Conservation (phyloP, 2,113 vertebrate genomes). For the Tachysurus vachellii region DNA sequence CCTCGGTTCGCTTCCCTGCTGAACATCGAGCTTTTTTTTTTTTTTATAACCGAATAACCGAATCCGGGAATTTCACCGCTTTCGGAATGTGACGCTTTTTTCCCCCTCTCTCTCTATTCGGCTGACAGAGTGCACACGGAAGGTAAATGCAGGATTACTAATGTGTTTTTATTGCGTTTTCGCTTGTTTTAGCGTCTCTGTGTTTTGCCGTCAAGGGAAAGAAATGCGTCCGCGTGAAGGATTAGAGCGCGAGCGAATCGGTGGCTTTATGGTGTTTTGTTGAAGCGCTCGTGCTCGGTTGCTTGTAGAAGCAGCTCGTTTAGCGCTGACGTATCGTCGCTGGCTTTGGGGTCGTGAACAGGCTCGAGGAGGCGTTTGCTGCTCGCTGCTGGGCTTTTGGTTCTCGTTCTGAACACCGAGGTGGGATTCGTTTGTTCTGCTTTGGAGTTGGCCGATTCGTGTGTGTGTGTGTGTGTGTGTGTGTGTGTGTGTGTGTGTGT, state of each 20-base stretch:
- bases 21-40: constrained; percentile 39
- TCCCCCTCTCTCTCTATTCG: neutral
- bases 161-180: constrained; percentile 33
- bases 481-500: neutral
- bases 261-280: constrained; percentile 15
- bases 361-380: constrained; percentile 18
- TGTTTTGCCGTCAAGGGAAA: neutral
- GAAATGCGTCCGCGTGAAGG: constrained; percentile 26
- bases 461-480: neutral
- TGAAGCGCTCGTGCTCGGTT: constrained; percentile 13
- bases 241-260: neutral
- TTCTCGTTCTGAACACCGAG: neutral
- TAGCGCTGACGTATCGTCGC: constrained; percentile 23
- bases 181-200: neutral
- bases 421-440: neutral
- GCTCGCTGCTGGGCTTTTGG: neutral
- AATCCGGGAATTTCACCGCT: constrained; percentile 9
- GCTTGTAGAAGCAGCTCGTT: constrained; percentile 43
- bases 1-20: constrained; percentile 50
- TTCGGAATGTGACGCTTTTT: constrained; percentile 29
- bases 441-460: neutral
- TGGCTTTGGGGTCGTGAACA: neutral
- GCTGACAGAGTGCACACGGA: constrained; percentile 41
- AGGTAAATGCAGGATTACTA: constrained; percentile 51
- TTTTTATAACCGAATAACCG: neutral